phyloP scores from a whole-genome alignment of 2,797 vertebrate genomes.

The Ispidina picta region DNA sequence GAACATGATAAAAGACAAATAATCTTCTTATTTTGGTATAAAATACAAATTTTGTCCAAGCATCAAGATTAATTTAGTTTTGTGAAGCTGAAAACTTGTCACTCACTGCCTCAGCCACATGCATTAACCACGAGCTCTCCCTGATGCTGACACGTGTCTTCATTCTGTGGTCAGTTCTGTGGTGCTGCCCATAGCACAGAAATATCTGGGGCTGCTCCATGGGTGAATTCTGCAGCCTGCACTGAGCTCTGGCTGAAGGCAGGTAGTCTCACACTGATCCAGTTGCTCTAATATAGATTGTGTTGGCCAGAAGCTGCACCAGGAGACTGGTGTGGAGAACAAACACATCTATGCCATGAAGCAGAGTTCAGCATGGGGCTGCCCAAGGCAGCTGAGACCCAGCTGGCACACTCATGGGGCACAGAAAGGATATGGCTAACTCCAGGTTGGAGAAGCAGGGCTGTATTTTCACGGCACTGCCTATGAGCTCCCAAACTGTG shows the following conservation, averaged over 20 bases:
- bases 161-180: background rate
- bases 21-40: background rate
- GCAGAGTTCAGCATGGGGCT: accelerated
- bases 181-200: background rate
- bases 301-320: background rate
- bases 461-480: background rate
- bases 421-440: background rate
- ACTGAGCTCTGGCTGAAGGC: background rate
- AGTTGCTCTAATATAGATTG: accelerated
- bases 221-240: background rate
- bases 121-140: background rate
- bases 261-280: background rate
- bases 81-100: background rate
- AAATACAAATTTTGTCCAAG: background rate
- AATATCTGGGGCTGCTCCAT: background rate
- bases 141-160: background rate
- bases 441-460: background rate
- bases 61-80: background rate
- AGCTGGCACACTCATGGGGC: background rate
- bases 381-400: background rate
- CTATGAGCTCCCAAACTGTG: background rate
- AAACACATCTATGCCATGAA: background rate
- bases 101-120: background rate
- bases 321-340: accelerated
- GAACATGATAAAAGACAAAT: background rate